Base-by-base conservation (phyloP, 2,888 invertebrate genomes). In the Oligia latruncula region DNA sequence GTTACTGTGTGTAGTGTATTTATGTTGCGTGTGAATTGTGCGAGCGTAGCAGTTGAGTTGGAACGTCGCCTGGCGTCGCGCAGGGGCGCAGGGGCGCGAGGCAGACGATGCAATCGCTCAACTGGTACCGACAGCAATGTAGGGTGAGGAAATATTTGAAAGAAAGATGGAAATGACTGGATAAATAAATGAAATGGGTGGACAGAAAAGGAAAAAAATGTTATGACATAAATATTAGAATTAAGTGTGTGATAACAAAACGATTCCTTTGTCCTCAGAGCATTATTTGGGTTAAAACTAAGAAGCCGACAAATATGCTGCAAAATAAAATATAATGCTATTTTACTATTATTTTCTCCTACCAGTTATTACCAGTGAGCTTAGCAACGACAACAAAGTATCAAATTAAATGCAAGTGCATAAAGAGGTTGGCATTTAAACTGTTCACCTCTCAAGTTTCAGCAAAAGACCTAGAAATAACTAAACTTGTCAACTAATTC, bases 21-120 rank as follows among this genome's bases (percentile, higher is more conserved):
- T 79, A 89, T 90, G 73, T 93, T 92, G 89, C 93, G 93, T 91
- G 93, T 91, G 93, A 93, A 92, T 93, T 93, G 91, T 91, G 91
- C 88, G 91, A 89, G 86, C 89, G 90, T 77, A 77, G 77, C 84
- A 82, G 88, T 89, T 83, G 85, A 88, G 89, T 88, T 80, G 90
- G 88, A 84, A 90, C 90, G 91, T 89, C 91, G 92, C 90, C 90
- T 88, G 90, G 88, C 90, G 91, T 84, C 84, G 88, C 82, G 79
- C 74, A 87, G 91, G 91, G 92, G 92, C 91, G 91, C 85, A 87
- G 91, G 91, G 92, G 92, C 91, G 91, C 86, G 90, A 86, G 87
- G 92, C 90, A 92, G 92, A 93, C 94, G 94, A 94, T 94, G 93
- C 92, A 94, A 93, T 94, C 93, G 91, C 90, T 87, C 85, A 81